Evolutionary conservation across 2,888 invertebrate species (phyloP).

Genomic region (Dasysyrphus tricinctus): DNA sequence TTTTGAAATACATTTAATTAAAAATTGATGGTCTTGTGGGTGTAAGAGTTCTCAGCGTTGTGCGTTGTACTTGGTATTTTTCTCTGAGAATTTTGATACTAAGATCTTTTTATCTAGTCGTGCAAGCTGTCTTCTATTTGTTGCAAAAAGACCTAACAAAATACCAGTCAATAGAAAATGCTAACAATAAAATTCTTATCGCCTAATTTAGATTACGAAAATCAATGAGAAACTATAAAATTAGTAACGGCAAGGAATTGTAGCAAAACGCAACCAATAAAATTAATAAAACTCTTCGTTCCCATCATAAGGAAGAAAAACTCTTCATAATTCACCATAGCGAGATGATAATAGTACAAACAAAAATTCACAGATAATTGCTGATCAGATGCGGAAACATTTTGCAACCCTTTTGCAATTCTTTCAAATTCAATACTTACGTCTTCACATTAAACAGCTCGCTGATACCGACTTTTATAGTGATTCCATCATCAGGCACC

Average conservation of each 20-base stretch:
- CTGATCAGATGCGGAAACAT: conserved; percentile 41
- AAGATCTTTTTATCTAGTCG: too few species aligned
- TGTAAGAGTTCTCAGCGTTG: too few species aligned
- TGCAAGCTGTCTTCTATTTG: too few species aligned
- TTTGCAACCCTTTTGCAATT: conserved; percentile 60
- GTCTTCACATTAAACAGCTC: neutral
- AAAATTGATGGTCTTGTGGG: too few species aligned
- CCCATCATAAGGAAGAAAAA: conserved; percentile 36
- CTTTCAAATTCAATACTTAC: neutral
- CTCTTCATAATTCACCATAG: conserved; percentile 55
- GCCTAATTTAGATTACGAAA: neutral
- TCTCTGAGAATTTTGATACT: too few species aligned
- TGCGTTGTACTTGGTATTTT: too few species aligned
- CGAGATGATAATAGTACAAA: conserved; percentile 57
- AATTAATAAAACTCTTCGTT: conserved; percentile 25
- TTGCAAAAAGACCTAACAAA: too few species aligned
- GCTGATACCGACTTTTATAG: conserved; percentile 4
- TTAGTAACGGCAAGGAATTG: conserved; percentile 63
- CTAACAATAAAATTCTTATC: neutral
- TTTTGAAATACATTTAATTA: too few species aligned
- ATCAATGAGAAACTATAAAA: conserved; percentile 33
- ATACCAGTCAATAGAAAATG: too few species aligned
- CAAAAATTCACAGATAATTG: conserved; percentile 67
- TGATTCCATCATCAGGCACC: neutral
- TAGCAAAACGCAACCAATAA: conserved; percentile 44